These are phyloP conservation scores for Odobenus rosmarus DNA, from an alignment of 2,113 vertebrate genomes.

Conservation along the genomic window DNA sequence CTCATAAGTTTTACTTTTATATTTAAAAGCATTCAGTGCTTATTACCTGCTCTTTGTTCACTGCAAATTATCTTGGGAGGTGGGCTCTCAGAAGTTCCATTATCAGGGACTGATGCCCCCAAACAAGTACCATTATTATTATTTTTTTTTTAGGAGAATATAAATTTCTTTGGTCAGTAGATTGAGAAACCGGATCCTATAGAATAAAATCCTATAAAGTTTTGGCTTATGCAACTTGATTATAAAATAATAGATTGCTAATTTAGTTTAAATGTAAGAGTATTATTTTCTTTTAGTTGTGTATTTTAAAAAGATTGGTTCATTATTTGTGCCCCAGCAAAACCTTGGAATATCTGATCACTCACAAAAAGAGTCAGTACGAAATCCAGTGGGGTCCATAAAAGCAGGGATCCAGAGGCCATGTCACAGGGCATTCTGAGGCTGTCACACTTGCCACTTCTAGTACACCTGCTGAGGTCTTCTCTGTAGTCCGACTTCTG, in stretches of 20 bases:
- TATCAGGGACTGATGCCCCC: background rate
- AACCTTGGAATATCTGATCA: background rate
- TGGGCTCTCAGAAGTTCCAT: background rate
- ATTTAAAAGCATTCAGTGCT: background rate
- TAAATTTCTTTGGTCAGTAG: background rate
- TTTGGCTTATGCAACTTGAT: background rate
- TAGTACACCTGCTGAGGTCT: background rate
- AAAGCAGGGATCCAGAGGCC: background rate
- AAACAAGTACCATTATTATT: background rate
- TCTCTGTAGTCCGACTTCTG: background rate
- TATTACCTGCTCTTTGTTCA: background rate
- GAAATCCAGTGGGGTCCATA: background rate
- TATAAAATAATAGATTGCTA: slow-evolving; percentile 9
- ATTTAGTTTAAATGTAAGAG: slow-evolving; percentile 34
- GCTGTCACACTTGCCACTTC: background rate
- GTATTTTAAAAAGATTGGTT: background rate
- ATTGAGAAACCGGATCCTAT: background rate
- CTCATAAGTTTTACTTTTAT: slow-evolving; percentile 31
- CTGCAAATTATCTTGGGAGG: background rate
- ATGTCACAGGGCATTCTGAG: background rate
- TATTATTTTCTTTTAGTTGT: slow-evolving; percentile 47
- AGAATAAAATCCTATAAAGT: background rate
- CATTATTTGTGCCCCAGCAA: background rate
- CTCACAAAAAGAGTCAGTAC: background rate
- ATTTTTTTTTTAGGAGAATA: slow-evolving; percentile 29